A percentile compares a stretch with the other conserved stretches of the same genome.
phyloP scores from a whole-genome alignment of 2,888 invertebrate genomes.

The Leptopterna dolabrata region DNA sequence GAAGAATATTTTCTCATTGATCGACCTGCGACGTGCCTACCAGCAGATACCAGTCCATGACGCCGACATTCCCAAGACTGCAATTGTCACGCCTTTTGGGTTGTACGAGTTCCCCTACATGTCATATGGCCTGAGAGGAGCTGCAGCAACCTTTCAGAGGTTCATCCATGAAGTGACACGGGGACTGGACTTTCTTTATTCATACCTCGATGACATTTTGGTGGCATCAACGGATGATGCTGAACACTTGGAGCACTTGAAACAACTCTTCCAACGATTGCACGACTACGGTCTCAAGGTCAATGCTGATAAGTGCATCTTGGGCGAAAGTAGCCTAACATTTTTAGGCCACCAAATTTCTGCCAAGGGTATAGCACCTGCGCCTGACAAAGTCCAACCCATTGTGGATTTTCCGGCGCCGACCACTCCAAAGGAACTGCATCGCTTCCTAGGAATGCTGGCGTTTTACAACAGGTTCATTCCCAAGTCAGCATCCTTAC shows the following conservation, averaged over 20 bases:
- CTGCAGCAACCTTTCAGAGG: background rate
- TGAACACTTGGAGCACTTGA: slow-evolving; percentile 54
- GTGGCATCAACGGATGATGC: background rate
- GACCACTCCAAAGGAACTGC: background rate
- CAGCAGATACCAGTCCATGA: background rate
- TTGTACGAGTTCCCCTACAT: background rate
- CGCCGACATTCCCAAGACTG: no score
- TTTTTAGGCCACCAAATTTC: slow-evolving; percentile 58
- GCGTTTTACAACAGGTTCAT: slow-evolving; percentile 66
- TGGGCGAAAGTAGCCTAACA: slow-evolving; percentile 34
- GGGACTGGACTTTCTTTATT: slow-evolving; percentile 38
- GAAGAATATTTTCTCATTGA: background rate
- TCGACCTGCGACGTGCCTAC: background rate
- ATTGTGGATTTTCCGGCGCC: slow-evolving; percentile 31
- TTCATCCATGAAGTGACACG: no score
- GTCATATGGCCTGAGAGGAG: background rate
- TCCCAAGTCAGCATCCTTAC: slow-evolving; percentile 64
- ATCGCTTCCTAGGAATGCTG: slow-evolving; percentile 65
- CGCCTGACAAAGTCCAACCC: slow-evolving; percentile 39
- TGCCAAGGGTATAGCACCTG: slow-evolving; percentile 52
- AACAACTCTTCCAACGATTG: slow-evolving; percentile 57
- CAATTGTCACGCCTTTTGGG: no score
- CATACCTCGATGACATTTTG: background rate
- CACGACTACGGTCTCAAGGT: slow-evolving; percentile 60
- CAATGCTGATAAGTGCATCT: slow-evolving; percentile 61